phyloP scores from a whole-genome alignment of 2,797 vertebrate genomes.

The Alectoris magna region DNA sequence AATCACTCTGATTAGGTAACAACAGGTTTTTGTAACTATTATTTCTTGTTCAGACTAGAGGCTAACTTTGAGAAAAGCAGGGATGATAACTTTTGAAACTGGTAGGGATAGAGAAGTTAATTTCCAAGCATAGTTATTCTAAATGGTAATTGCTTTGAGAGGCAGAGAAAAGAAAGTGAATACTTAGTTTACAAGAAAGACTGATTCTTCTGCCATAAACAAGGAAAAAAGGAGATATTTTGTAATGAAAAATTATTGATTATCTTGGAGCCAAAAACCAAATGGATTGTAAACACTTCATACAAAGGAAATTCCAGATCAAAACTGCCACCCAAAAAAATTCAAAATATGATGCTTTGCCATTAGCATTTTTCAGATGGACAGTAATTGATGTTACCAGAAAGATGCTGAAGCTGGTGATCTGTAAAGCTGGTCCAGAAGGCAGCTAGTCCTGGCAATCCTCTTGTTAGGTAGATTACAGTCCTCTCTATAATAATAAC shows the following conservation, averaged over 20 bases:
- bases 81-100: not conserved
- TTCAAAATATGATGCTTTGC: not conserved
- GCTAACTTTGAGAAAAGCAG: not conserved
- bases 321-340: not conserved
- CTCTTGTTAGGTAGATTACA: not conserved
- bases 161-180: not conserved
- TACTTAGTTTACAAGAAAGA: not conserved
- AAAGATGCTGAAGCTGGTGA: not conserved
- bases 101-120: not conserved
- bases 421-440: not conserved
- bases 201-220: not conserved
- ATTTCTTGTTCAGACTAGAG: not conserved
- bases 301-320: not conserved
- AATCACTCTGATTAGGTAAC: not conserved
- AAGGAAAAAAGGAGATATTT: not conserved
- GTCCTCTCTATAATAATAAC: not conserved
- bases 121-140: not conserved
- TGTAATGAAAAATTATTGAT: not conserved
- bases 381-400: not conserved
- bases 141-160: not conserved
- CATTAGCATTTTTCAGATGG: not conserved
- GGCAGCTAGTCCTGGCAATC: not conserved
- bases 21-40: not conserved
- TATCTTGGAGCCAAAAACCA: not conserved
- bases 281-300: not conserved